Evolutionary conservation across 1,140 invertebrate genomes (phyloP).

Genomic region (Apocrypta bakeri): DNA sequence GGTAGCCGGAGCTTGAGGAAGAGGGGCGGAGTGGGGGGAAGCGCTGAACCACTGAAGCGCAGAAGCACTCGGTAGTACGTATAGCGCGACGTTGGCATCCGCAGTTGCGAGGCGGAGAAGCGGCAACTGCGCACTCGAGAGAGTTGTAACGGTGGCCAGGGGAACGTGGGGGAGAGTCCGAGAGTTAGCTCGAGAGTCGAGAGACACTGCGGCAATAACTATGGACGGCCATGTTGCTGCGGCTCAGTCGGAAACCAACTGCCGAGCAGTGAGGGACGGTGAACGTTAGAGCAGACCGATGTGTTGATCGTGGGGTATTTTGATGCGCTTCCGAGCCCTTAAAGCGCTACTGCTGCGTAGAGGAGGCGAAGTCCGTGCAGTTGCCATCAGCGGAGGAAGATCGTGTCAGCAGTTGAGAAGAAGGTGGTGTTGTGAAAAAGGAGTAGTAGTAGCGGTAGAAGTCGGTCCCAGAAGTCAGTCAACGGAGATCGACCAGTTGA

Average conservation of each 20-base stretch:
- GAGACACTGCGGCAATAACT: background rate
- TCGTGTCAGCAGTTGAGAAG: conserved; percentile 28
- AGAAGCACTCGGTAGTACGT: background rate
- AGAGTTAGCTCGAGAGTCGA: no score
- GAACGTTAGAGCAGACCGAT: conserved; percentile 68
- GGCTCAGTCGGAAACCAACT: conserved; percentile 73
- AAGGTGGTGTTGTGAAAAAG: no score
- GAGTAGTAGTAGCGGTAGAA: conserved; percentile 19
- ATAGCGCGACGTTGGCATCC: background rate
- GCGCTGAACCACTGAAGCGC: no score
- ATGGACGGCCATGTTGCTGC: conserved; percentile 52
- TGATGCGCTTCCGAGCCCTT: conserved; percentile 71
- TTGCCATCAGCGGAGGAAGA: conserved; percentile 56
- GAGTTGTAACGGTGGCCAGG: conserved; percentile 8
- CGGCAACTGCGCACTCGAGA: conserved; percentile 34
- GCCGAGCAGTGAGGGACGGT: conserved; percentile 74
- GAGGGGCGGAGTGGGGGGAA: no score
- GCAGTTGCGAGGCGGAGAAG: background rate
- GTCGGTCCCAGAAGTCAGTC: background rate
- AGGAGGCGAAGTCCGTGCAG: conserved; percentile 56
- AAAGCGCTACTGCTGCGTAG: conserved; percentile 65
- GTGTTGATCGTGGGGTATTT: conserved; percentile 70
- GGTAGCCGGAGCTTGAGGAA: no score
- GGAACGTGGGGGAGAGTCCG: conserved; percentile 5
- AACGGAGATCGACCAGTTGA: no score